Evolutionary conservation across 2,888 invertebrate species (phyloP), one percentile per base, ranked within the genome.

Genomic region (Drosophila vallismaia): DNA sequence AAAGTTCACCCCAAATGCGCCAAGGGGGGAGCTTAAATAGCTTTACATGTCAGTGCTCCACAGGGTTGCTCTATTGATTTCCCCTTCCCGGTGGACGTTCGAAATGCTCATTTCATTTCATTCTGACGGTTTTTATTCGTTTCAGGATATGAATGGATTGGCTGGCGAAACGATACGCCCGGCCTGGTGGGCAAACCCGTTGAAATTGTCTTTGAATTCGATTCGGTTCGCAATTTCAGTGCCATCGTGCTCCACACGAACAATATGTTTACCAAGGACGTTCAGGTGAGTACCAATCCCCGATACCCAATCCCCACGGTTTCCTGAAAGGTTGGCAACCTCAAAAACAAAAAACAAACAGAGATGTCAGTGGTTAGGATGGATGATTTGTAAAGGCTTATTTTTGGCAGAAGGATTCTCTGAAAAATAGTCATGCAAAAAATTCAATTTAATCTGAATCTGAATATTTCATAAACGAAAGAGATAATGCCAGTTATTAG

Each of bases 111-210:
- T 64, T 58, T 66, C 36, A 71, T 73, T 66, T 53, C 59, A 64
- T 67, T 67, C 53, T 56, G 26, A 76, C 74, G 60, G 51, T 31
- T 31, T 28, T 71, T 31, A 67, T 46, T 63, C 26, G 48, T 68
- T 68, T 57, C 88, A 94, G 95, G 95, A 67, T 95, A 95, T 90
- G 96, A 96, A 91, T 97, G 96, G 96, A 94, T 97, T 52, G 96
- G 96, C 54, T 97, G 96, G 96, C 93, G 94, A 84, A 95, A 95
- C 85, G 94, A 95, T 88, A 94, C 94, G 12, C 92, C 93, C 36
- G 94, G 93, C 44, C 92, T 93, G 91, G 89, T 93, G 55, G 94
- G 94, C 52, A 93, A 93, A 76, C 95, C 95, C 12, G 93, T 97
- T 33, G 95, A 95, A 91, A 94, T 97, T 68, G 92, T 94, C 48